These are phyloP conservation scores for Pristionchus maxplancki DNA, from an alignment of 2,888 invertebrate species.

Conservation along the genomic window DNA sequence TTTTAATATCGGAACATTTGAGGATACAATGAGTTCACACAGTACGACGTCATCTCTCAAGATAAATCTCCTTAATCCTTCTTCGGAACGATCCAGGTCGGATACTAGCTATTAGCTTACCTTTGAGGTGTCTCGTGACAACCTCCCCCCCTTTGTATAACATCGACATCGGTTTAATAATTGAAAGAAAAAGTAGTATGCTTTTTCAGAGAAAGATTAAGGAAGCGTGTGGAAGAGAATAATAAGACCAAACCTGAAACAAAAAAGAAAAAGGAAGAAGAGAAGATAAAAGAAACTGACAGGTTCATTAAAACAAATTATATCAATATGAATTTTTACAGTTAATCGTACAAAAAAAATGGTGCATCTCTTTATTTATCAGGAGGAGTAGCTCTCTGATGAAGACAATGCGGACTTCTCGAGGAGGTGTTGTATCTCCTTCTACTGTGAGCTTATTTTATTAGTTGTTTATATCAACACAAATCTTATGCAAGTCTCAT, in stretches of 20 bases:
- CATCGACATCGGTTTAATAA: no score
- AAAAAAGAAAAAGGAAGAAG: background rate
- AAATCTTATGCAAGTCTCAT: no score
- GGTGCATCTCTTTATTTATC: no score
- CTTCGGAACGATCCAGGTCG: background rate
- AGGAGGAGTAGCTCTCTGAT: background rate
- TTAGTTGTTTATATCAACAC: background rate
- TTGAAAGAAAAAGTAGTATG: no score
- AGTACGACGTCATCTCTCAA: background rate
- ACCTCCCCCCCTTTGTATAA: background rate
- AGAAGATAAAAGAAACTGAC: background rate
- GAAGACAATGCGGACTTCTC: background rate
- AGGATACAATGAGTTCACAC: background rate
- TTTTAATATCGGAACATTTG: background rate
- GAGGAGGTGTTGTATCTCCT: background rate
- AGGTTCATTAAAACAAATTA: background rate
- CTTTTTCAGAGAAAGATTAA: background rate
- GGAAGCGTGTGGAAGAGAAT: slow-evolving; percentile 1
- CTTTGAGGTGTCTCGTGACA: background rate
- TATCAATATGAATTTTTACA: background rate
- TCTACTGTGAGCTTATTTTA: background rate
- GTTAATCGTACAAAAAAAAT: no score
- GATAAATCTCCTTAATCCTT: background rate
- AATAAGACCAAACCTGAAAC: background rate
- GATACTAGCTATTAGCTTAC: background rate